phyloP scores from a whole-genome alignment of 2,888 invertebrate species.

The Drosophila neutralis region DNA sequence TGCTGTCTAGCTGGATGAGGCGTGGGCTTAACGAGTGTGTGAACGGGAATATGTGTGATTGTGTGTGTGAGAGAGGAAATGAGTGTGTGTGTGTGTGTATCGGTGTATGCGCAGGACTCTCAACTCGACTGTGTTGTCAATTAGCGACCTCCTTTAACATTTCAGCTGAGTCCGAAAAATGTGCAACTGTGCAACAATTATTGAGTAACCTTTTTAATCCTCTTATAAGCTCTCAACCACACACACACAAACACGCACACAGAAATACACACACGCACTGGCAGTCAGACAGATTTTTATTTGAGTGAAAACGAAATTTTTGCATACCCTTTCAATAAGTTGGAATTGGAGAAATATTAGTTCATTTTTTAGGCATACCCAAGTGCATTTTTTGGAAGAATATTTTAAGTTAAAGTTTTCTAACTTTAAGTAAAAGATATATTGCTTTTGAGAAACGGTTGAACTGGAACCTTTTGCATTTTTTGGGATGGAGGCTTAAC shows the following conservation, averaged over 20 bases:
- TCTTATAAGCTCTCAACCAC: conserved; percentile 38
- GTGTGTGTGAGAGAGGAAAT: background rate
- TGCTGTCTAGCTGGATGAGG: conserved; percentile 28
- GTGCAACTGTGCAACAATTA: conserved; percentile 22
- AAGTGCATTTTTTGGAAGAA: background rate
- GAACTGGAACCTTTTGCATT: too few relatives aligned
- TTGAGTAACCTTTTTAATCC: conserved; percentile 41
- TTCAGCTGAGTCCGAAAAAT: conserved; percentile 2
- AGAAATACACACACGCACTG: background rate
- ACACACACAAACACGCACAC: conserved; percentile 1
- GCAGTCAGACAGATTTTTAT: conserved; percentile 35
- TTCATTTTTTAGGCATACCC: background rate
- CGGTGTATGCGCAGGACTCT: background rate
- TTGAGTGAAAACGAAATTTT: conserved; percentile 8
- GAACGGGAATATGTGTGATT: background rate
- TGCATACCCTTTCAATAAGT: conserved; percentile 1
- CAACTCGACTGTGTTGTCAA: conserved; percentile 29
- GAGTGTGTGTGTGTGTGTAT: background rate
- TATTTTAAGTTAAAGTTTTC: background rate
- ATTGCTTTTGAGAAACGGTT: too few relatives aligned
- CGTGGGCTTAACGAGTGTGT: background rate
- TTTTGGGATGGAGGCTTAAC: too few relatives aligned
- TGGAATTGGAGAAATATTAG: background rate
- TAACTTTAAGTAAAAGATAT: background rate
- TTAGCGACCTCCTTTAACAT: conserved; percentile 33